Evolutionary conservation across 2,113 vertebrate genomes (phyloP), one percentile per base, ranked within the genome.

Genomic region (Syrrhaptes paradoxus): DNA sequence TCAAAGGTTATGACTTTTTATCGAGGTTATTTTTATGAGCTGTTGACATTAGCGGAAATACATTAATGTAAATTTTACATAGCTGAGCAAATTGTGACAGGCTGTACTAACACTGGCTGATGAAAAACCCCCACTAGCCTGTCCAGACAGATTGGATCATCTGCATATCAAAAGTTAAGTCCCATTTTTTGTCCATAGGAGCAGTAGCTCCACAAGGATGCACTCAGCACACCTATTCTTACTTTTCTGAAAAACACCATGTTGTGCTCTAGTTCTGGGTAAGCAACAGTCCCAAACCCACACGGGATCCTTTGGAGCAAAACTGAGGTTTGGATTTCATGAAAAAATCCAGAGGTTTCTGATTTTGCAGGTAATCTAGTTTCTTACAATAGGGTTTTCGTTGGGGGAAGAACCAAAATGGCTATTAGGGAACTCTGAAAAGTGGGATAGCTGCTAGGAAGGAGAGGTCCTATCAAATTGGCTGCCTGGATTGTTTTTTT

Each of bases 391-490:
- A n/a, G 12, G 31, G 4, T 87, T 38, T 36, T 38, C 28, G 58
- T 9, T 9, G 0, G 4, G 45, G 19, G 4, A 0, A 7, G 18
- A 15, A 24, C 4, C 11, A 32, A 79, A 83, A 54, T 4, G 6
- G 20, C 21, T 74, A 1, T 24, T 54, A 51, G 46, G 54, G 32
- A 87, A 61, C 70, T 49, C 4, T 85, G 49, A 41, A 31, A 78
- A 85, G 22, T 28, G 9, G 16, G 59, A 54, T 11, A 71, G 49
- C 8, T 81, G 77, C 36, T 54, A 31, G 58, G 65, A 61, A 73
- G 28, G 6, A 71, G 28, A 58, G 4, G 24, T 12, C 22, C 18
- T 18, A 14, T n/a, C 28, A 72, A 86, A 76, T 10, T 52, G n/a
- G 4, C 18, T 51, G 52, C 9, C 34, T 41, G 7, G 12, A 11